These are phyloP conservation scores for Tromatobia lineatoria DNA, from an alignment of 2,888 invertebrate genomes.

Conservation along the genomic window DNA sequence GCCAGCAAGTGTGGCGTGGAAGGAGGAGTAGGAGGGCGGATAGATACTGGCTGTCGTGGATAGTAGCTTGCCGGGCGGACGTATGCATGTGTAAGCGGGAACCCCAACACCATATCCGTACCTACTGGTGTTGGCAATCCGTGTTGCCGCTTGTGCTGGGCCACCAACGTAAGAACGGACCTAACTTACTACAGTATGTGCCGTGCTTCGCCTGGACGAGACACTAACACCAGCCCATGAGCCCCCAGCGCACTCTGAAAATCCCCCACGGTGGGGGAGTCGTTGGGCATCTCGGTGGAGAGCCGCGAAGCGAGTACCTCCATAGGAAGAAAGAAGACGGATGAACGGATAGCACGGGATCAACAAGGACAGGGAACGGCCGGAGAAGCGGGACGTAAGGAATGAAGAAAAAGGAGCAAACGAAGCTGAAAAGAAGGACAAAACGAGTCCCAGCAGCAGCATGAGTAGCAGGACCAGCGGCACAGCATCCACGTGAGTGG, in stretches of 20 bases:
- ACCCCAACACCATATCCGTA: constrained; percentile 5
- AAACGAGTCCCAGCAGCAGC: constrained; percentile 45
- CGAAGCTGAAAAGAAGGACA: constrained; percentile 50
- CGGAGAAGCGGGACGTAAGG: constrained; percentile 65
- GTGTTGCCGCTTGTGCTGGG: constrained; percentile 76
- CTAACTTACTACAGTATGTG: constrained; percentile 69
- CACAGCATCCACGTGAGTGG: constrained; percentile 27
- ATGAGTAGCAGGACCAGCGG: constrained; percentile 33
- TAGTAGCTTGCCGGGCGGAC: constrained; percentile 53
- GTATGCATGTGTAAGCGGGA: constrained; percentile 46
- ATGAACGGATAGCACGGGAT: constrained; percentile 66
- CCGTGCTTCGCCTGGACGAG: constrained; percentile 57
- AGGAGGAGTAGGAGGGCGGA: constrained; percentile 73
- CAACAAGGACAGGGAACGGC: constrained; percentile 51
- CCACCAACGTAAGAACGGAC: constrained; percentile 80
- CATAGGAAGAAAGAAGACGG: constrained; percentile 65
- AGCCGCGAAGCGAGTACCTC: constrained; percentile 55
- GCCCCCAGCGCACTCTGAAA: constrained; percentile 24
- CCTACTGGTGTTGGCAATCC: constrained; percentile 5
- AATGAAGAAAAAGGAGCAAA: constrained; percentile 67
- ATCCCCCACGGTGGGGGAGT: constrained; percentile 80
- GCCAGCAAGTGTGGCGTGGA: constrained; percentile 54
- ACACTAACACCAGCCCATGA: constrained; percentile 40
- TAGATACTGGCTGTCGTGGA: constrained; percentile 78
- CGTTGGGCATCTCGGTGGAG: constrained; percentile 71